Conservation (phyloP, 2,888 invertebrate genomes). For the Chrysolina americana region DNA sequence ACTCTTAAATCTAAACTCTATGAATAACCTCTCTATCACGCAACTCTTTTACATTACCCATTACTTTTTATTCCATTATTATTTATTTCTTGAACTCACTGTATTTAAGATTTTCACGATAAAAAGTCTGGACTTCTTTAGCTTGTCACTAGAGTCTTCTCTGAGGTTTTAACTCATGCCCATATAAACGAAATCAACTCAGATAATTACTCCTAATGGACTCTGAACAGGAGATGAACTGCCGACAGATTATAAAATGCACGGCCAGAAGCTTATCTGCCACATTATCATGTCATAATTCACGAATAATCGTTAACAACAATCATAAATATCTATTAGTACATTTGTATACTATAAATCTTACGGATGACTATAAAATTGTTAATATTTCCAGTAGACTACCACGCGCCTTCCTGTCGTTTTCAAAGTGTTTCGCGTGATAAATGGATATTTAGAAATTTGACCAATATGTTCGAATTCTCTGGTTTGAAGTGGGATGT, state of each 20-base stretch:
- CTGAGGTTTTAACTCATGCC: background rate
- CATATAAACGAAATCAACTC: background rate
- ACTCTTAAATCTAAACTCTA: too few relatives aligned
- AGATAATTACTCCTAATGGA: conserved; percentile 2
- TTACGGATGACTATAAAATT: conserved; percentile 17
- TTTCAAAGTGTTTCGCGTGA: conserved; percentile 12
- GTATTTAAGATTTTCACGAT: too few relatives aligned
- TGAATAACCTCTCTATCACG: too few relatives aligned
- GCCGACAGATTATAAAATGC: conserved; percentile 12
- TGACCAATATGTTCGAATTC: background rate
- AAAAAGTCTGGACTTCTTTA: background rate
- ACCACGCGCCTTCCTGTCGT: background rate
- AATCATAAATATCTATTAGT: conserved; percentile 34
- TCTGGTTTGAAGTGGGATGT: background rate
- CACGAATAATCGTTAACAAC: conserved; percentile 23
- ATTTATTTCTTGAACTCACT: background rate
- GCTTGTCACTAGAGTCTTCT: background rate
- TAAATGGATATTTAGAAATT: conserved; percentile 13
- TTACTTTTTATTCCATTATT: too few relatives aligned
- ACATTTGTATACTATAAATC: conserved; percentile 26
- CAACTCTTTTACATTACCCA: too few relatives aligned
- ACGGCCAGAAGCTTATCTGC: conserved; percentile 21
- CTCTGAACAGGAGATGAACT: conserved; percentile 1
- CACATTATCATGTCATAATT: conserved; percentile 29
- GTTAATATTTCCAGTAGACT: conserved; percentile 12